Evolutionary conservation across 2,113 vertebrate species (phyloP), one percentile per base, ranked within the genome.

Genomic region (Tylochromis polylepis): DNA sequence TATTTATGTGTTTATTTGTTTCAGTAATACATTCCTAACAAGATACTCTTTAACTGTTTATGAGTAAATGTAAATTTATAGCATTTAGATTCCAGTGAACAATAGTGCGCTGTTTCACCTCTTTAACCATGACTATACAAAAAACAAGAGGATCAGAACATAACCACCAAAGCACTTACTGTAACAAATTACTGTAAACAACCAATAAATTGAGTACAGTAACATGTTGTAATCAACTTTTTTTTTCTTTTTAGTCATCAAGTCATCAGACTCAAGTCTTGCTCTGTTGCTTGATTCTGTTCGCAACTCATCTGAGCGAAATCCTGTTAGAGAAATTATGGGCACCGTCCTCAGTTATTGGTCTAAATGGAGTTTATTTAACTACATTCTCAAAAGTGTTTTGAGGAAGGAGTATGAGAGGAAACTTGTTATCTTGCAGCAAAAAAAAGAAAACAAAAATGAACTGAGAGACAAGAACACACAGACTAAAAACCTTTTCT

Each of bases 171-270:
- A 82, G 22, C 36, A 31, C 36, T 43, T 62, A n/a, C 70, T 77
- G 16, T 77, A 51, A 51, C 4, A 77, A 77, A 77, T 51, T 8
- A 49, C 24, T 51, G 43, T 8, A 51, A 77, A 51, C 16, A 51
- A 1, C 27, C 9, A 77, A 16, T 27, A 49, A 49, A 75, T 75
- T 20, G 9, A 31, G 70, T 11, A 51, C 4, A 51, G 16, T 29
- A 11, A 18, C 0, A 0, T 0, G 9, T 8, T 72, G 41, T 16
- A 18, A 72, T 46, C 41, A 46, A 18, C 14, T 4, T 11, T 29
- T 24, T 46, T 11, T 1, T 72, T 46, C 22, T 18, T 72, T 75
- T 77, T 51, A 51, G 8, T 51, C 16, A 75, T 75, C 24, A 3
- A 49, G 8, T 75, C 43, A 77, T 77, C 24, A 31, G 70, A 77